These are phyloP conservation scores for Cyclopterus lumpus DNA, from an alignment of 2,797 vertebrate species.

Conservation along the genomic window DNA sequence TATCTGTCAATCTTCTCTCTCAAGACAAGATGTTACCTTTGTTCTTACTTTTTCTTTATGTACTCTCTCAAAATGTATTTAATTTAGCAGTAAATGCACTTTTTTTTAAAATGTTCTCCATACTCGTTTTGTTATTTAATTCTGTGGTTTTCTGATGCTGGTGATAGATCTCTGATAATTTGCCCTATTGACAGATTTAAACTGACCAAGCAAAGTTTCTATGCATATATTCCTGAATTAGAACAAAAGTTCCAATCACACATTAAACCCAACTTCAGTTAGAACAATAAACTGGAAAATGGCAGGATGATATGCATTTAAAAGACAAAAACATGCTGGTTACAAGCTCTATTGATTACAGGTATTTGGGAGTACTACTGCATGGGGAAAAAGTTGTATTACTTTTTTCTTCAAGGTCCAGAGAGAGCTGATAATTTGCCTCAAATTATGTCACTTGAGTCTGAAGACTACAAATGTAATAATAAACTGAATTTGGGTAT, in stretches of 20 bases:
- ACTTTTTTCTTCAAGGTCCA: neutral
- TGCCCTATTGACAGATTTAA: neutral
- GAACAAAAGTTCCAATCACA: neutral
- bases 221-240: neutral
- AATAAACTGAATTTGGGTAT: no score
- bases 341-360: neutral
- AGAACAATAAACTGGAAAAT: neutral
- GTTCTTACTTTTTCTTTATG: constrained; percentile 27
- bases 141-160: neutral
- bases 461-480: no score
- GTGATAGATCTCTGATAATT: neutral
- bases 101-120: neutral
- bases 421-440: neutral
- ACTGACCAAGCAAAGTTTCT: neutral
- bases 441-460: neutral
- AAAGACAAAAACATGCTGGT: neutral
- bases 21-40: constrained; percentile 55
- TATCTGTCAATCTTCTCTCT: constrained; percentile 64
- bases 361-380: neutral
- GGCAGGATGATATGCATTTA: neutral
- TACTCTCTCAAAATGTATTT: neutral
- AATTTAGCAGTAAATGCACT: neutral
- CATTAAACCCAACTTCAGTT: neutral
- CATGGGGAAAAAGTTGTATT: neutral
- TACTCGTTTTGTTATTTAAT: neutral